These are phyloP conservation scores for Oryzias celebensis DNA, from an alignment of 2,113 vertebrate species.

Conservation along the genomic window DNA sequence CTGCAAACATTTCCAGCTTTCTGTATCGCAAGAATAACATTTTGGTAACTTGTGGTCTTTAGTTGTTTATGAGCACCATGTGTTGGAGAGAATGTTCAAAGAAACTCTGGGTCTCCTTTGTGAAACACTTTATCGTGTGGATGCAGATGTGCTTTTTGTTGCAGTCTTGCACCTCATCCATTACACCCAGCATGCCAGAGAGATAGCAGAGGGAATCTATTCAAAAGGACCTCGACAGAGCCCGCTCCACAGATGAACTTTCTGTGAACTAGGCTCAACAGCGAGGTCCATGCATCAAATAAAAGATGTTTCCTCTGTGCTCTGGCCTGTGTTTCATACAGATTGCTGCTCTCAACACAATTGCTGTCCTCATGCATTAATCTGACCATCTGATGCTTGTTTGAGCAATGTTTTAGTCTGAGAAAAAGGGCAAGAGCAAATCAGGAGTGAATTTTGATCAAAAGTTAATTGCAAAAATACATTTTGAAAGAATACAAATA, in stretches of 20 bases:
- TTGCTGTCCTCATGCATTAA: slow-evolving; percentile 68
- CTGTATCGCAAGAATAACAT: slow-evolving; percentile 17
- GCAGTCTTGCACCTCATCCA: slow-evolving; percentile 78
- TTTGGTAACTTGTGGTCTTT: slow-evolving; percentile 24
- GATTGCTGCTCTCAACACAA: slow-evolving; percentile 62
- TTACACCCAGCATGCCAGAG: slow-evolving; percentile 77
- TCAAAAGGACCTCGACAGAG: slow-evolving; percentile 77
- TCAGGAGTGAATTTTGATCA: slow-evolving; percentile 44
- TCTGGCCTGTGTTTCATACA: slow-evolving; percentile 70
- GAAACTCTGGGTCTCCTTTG: slow-evolving; percentile 73
- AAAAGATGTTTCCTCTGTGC: slow-evolving; percentile 66
- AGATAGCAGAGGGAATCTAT: slow-evolving; percentile 78
- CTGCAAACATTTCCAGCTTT: slow-evolving; percentile 21
- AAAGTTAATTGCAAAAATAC: slow-evolving; percentile 27
- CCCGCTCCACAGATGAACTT: slow-evolving; percentile 80
- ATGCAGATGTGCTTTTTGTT: slow-evolving; percentile 84
- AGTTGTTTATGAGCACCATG: slow-evolving; percentile 70
- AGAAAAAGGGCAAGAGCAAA: slow-evolving; percentile 35
- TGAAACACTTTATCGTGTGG: slow-evolving; percentile 70
- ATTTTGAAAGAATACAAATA: slow-evolving; percentile 1
- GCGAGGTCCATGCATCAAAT: slow-evolving; percentile 68
- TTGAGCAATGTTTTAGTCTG: slow-evolving; percentile 65
- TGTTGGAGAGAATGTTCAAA: slow-evolving; percentile 70
- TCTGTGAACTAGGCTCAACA: slow-evolving; percentile 78
- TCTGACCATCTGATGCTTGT: slow-evolving; percentile 71